Evolutionary conservation across 2,113 vertebrate species (phyloP), one percentile per base, ranked within the genome.

Genomic region (Thamnophis sirtalis): DNA sequence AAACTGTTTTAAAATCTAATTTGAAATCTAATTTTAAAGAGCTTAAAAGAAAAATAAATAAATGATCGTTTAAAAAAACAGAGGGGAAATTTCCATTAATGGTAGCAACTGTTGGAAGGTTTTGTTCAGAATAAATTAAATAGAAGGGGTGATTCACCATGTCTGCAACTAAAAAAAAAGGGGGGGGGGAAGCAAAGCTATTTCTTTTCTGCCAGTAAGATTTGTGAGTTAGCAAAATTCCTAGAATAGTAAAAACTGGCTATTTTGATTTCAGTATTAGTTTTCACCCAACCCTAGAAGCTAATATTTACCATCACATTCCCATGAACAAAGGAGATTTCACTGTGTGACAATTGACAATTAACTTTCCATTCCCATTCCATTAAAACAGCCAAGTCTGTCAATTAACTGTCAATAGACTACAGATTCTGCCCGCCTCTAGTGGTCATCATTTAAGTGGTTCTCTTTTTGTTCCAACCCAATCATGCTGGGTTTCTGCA

Each of bases 61-160:
- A 49, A 86, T 1, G 87, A 91, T 91, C 93, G 92, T 28, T 90
- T 93, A 5, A 13, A 28, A 10, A n/a, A 68, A 68, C 10, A 60
- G 56, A 28, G 11, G 4, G 5, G 15, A 68, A 5, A 1, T 15
- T 68, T 89, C 89, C 84, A 92, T 89, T 93, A 92, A 93, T 95
- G 94, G 95, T 95, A 96, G 93, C 91, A 95, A 87, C 93, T 94
- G 93, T 84, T 92, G 60, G 92, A 89, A 95, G 94, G 89, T 95
- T 96, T 96, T 2, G 90, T 89, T 91, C 94, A 93, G 94, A 95
- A 94, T 96, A 96, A 96, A 96, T 84, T 96, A 94, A 68, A 68
- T 68, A n/a, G 11, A 93, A 95, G 93, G 94, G 95, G 94, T 96
- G 95, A 96, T 96, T 97, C 96, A 96, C 91, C 0, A 0, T 73